Evolutionary conservation across 2,888 invertebrate genomes (phyloP), one percentile per base, ranked within the genome.

Genomic region (Acrobasis repandana): DNA sequence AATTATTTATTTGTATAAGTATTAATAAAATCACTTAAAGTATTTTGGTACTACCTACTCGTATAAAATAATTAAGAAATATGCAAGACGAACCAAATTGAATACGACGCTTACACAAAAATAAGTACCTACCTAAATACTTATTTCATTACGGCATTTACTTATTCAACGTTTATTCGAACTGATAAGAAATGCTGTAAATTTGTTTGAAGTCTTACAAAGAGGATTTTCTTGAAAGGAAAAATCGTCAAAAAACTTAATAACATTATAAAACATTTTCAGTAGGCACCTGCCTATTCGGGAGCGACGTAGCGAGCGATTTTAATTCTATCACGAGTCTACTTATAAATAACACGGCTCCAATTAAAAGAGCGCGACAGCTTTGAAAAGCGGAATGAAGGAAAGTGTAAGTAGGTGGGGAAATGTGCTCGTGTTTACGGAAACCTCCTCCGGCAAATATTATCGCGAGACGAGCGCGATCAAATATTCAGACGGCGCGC

Each of bases 381-480:
- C 85, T 88, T 86, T 86, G 86, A 86, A 85, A 76, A 85, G 80
- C 82, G 84, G 80, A 84, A 83, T 80, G 81, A 83, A 84, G 83
- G 78, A 84, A 88, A 86, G 82, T 85, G 83, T 83, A 84, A 85
- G 86, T 83, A 84, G 85, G 84, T 83, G 85, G 85, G 85, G 85
- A 89, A 88, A 83, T 83, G 87, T 86, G 84, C 79, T 80, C 85
- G 83, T 90, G 90, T 91, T 92, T 91, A 88, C 87, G 88, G 86
- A 89, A 91, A 89, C 85, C 89, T 88, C 87, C 88, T 87, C 88
- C 78, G 87, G 88, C 90, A 88, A 91, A 90, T 91, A 91, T 91
- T 87, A 91, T 90, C 90, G 90, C 91, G 87, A 87, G 89, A 86
- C 88, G 88, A 81, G 86, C 85, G 85, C 88, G 88, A 90, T 90